Conservation (phyloP, 2,888 invertebrate species). For the Ormyrus thymus region DNA sequence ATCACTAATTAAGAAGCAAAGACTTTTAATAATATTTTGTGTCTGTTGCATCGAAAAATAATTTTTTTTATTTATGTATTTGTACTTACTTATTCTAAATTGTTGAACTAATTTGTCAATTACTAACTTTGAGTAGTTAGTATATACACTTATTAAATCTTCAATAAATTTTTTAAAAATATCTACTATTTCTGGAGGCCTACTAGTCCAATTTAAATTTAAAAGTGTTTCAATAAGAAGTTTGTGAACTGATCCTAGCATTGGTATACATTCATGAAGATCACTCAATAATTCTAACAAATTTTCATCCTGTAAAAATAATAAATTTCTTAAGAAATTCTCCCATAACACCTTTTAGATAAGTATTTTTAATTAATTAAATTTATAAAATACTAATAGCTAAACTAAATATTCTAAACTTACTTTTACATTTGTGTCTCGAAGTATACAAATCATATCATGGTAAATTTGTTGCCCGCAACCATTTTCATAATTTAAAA, state of each 20-base stretch:
- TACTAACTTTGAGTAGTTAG: slow-evolving; percentile 79
- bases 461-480: slow-evolving; percentile 75
- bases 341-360: too few species aligned
- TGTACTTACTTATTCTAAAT: slow-evolving; percentile 78
- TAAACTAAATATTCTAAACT: background rate
- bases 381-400: too few species aligned
- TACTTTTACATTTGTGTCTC: slow-evolving; percentile 76
- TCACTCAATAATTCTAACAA: slow-evolving; percentile 78
- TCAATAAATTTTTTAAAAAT: slow-evolving; percentile 81
- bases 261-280: slow-evolving; percentile 78
- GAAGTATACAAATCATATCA: slow-evolving; percentile 76
- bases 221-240: slow-evolving; percentile 80
- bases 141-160: slow-evolving; percentile 83
- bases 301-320: slow-evolving; percentile 76
- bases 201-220: slow-evolving; percentile 78
- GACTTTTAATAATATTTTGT: too few species aligned
- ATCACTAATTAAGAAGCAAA: too few species aligned
- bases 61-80: background rate
- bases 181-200: slow-evolving; percentile 75
- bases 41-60: too few species aligned
- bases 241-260: slow-evolving; percentile 78
- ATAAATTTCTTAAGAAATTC: too few species aligned
- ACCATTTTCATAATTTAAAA: slow-evolving; percentile 74
- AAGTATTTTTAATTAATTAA: too few species aligned
- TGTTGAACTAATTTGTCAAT: slow-evolving; percentile 79